Evolutionary conservation across 2,113 vertebrate species (phyloP).

Genomic region (Urocynchramus pylzowi): DNA sequence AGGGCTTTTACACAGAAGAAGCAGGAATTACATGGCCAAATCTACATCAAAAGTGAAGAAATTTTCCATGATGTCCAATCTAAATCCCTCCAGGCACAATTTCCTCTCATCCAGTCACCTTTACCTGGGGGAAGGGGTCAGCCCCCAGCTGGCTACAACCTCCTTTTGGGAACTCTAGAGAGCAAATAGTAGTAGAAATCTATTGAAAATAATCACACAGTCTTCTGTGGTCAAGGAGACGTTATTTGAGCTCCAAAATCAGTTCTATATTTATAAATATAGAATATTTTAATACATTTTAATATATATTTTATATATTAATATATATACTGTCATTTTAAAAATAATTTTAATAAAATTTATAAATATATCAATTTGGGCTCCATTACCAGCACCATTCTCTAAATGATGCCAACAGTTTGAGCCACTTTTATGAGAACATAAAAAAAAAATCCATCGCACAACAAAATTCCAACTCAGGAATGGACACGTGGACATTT

Average conservation of each 20-base stretch:
- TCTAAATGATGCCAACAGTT: background rate
- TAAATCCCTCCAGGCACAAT: background rate
- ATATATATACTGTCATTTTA: too few species aligned
- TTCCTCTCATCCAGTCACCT: background rate
- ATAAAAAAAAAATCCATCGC: background rate
- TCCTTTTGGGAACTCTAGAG: background rate
- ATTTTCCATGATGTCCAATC: background rate
- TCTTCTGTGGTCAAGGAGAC: background rate
- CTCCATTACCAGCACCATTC: background rate
- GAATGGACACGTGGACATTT: background rate
- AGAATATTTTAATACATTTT: too few species aligned
- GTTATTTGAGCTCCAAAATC: background rate
- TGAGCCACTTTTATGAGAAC: background rate
- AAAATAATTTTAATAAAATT: background rate
- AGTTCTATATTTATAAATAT: background rate
- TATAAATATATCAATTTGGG: background rate
- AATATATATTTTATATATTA: too few species aligned
- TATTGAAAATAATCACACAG: accelerated
- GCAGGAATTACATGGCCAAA: background rate
- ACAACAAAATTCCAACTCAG: background rate
- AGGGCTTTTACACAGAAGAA: background rate
- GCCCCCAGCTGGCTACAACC: background rate
- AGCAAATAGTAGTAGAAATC: background rate
- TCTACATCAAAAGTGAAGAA: background rate
- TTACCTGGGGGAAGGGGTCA: background rate